phyloP scores from a whole-genome alignment of 2,888 invertebrate genomes.

The Nudaria mundana region DNA sequence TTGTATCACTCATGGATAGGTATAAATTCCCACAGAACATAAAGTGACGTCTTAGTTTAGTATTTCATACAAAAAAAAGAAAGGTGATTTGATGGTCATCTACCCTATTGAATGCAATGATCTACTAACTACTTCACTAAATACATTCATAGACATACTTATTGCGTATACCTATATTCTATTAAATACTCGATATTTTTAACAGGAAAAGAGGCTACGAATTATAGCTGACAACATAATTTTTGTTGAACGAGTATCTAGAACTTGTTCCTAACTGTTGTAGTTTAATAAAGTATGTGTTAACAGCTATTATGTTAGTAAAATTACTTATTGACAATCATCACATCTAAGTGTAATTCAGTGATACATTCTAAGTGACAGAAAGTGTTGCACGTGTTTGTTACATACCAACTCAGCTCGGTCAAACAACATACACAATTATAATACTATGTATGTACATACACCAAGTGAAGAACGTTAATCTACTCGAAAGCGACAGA shows the following conservation, averaged over 20 bases:
- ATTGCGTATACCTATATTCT: slow-evolving; percentile 12
- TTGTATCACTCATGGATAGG: too few species aligned
- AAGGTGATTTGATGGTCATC: too few species aligned
- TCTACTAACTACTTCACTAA: slow-evolving; percentile 27
- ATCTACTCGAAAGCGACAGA: slow-evolving; percentile 61
- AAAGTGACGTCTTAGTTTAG: too few species aligned
- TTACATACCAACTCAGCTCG: slow-evolving; percentile 23
- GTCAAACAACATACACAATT: slow-evolving; percentile 39
- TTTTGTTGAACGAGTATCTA: slow-evolving; percentile 11
- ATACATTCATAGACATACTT: slow-evolving; percentile 21
- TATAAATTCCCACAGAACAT: too few species aligned
- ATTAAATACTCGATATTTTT: slow-evolving; percentile 12
- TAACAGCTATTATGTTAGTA: slow-evolving; percentile 23
- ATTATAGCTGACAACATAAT: slow-evolving; percentile 9
- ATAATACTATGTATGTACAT: slow-evolving; percentile 31
- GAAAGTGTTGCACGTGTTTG: slow-evolving; percentile 36
- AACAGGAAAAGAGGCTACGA: slow-evolving; percentile 24
- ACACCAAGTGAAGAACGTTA: slow-evolving; percentile 43
- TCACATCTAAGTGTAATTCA: slow-evolving; percentile 33
- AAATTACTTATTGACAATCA: slow-evolving; percentile 24
- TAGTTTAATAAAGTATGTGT: slow-evolving; percentile 24
- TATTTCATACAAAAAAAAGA: too few species aligned
- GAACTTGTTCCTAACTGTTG: slow-evolving; percentile 11
- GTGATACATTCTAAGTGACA: slow-evolving; percentile 37
- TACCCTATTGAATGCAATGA: slow-evolving; percentile 16